phyloP scores from a whole-genome alignment of 2,113 vertebrate genomes.

The Hippotragus niger region DNA sequence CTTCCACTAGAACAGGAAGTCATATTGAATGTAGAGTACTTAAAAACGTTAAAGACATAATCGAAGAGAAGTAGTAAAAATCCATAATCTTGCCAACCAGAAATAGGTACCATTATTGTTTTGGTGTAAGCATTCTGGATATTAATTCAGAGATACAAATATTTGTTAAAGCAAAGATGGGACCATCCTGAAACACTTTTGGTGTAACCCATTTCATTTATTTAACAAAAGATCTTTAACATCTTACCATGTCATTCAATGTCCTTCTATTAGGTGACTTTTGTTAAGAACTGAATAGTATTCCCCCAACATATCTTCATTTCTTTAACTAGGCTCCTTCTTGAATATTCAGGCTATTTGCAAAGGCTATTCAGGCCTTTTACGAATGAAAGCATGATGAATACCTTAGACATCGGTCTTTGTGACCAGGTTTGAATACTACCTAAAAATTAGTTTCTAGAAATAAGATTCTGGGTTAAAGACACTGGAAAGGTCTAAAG shows the following conservation, averaged over 20 bases:
- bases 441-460: background rate
- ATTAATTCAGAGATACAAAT: background rate
- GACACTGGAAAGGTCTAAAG: background rate
- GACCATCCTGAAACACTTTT: background rate
- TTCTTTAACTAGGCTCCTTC: background rate
- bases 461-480: background rate
- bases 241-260: background rate
- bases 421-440: background rate
- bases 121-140: background rate
- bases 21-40: background rate
- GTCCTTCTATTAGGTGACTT: background rate
- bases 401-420: background rate
- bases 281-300: background rate
- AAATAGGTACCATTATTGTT: background rate
- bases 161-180: constrained; percentile 6
- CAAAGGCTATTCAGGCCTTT: background rate
- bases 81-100: background rate
- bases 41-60: background rate
- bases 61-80: background rate
- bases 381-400: background rate
- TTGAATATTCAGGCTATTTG: background rate
- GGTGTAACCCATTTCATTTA: background rate
- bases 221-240: background rate
- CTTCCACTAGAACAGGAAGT: background rate
- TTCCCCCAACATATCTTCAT: background rate